Conservation (phyloP, 2,797 vertebrate genomes). For the Chaetophractus vellerosus region DNA sequence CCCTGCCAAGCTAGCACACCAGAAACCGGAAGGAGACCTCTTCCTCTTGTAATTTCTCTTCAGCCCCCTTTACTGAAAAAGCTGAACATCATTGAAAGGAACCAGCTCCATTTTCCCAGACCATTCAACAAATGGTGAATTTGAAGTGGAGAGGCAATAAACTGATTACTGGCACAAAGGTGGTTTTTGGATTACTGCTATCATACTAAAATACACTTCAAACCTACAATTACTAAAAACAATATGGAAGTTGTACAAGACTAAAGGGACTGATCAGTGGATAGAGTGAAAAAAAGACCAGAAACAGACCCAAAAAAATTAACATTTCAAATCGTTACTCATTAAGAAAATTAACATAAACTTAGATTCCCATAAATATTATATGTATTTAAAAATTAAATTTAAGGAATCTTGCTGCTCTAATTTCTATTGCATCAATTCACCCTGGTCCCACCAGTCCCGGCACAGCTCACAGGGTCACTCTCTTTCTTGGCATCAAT, state of each 20-base stretch:
- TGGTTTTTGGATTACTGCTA: conserved; percentile 10
- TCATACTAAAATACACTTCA: conserved; percentile 49
- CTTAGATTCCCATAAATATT: not conserved
- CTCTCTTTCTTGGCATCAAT: not conserved
- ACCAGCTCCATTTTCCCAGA: conserved; percentile 4
- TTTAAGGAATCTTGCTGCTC: not conserved
- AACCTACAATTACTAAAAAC: conserved; percentile 44
- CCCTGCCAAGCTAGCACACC: not conserved
- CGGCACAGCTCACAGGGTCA: not conserved
- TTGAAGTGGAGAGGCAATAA: conserved; percentile 3
- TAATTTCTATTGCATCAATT: not conserved
- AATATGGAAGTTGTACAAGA: not conserved
- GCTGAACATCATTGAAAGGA: not conserved
- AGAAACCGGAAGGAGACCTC: not conserved
- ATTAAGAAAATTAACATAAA: not conserved
- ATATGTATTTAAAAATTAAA: conserved; percentile 27
- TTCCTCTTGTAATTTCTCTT: not conserved
- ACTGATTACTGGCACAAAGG: not conserved
- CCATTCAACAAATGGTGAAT: conserved; percentile 25
- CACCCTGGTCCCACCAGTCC: not conserved
- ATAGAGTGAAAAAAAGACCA: not conserved
- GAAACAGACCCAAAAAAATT: not conserved
- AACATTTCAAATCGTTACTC: conserved; percentile 14
- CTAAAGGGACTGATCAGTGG: conserved; percentile 4
- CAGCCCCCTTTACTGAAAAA: not conserved